Evolutionary conservation across 1,140 invertebrate species (phyloP), one percentile per base, ranked within the genome.

Genomic region (Drosophila arizonae): DNA sequence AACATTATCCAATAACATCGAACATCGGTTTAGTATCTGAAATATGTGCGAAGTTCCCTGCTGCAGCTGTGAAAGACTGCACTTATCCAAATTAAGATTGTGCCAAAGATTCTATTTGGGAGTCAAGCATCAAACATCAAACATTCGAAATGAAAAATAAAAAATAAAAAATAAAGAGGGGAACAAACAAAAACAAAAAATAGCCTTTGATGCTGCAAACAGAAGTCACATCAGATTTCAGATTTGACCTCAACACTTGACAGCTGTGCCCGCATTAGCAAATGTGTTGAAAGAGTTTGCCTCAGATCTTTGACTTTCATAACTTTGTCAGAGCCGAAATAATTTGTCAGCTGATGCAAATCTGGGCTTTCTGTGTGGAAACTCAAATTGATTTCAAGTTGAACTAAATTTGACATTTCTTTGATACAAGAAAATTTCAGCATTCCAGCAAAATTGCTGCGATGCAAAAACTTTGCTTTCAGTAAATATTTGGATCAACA

Each of bases 51-150:
- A 84, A 76, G 64, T 82, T 58, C 50, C 39, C 24, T 11, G 28
- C n/a, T 79, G 82, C 81, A 80, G 48, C 46, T 58, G 39, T 39
- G 24, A 43, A 51, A 54, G 15, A 63, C 46, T 87, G 82, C 84
- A 88, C 82, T 87, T 88, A 87, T 68, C 72, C 72, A 87, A 87
- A 88, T 88, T 87, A 82, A 88, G 79, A 73, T 77, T 73, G 84
- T 63, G 79, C 55, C 39, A 41, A 21, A 77, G 77, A 76, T 80
- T 78, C 45, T 73, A 24, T 62, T 43, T 6, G 11, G 8, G 13
- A 15, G 17, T 17, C 67, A 41, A 65, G 72, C 54, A 52, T 70
- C 71, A 64, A 68, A 68, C 26, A 15, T 17, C 67, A 41, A 58
- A 33, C 67, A 63, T 78, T 76, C 67, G 64, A 68, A 70, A 39